These are phyloP conservation scores for Aspidiotus rigidus DNA, from an alignment of 2,888 invertebrate species.

Conservation along the genomic window DNA sequence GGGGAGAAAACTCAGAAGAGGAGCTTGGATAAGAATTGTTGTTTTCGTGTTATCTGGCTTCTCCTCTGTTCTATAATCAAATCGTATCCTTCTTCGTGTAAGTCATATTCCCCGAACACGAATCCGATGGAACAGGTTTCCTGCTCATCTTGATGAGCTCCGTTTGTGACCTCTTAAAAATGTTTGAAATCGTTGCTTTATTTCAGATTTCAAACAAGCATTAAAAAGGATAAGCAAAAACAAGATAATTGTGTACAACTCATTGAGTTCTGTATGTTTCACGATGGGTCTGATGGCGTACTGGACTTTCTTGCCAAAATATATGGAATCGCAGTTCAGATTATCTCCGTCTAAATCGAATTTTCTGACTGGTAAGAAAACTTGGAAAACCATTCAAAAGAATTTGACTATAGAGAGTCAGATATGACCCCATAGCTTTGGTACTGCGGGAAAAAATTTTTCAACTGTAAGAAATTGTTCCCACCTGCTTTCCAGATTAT, in stretches of 20 bases:
- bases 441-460: no score
- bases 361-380: slow-evolving; percentile 45
- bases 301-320: slow-evolving; percentile 49
- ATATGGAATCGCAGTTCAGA: slow-evolving; percentile 49
- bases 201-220: slow-evolving; percentile 40
- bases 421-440: no score
- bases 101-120: neutral
- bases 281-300: slow-evolving; percentile 45
- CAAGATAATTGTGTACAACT: slow-evolving; percentile 45
- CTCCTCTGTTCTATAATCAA: no score
- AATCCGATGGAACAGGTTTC: neutral
- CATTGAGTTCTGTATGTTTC: slow-evolving; percentile 45
- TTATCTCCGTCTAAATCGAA: slow-evolving; percentile 46
- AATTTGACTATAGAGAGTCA: no score
- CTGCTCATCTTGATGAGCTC: no score
- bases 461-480: no score
- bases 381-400: neutral
- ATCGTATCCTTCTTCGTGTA: neutral
- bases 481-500: no score
- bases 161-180: neutral
- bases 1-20: no score
- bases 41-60: no score
- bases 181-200: slow-evolving; percentile 7
- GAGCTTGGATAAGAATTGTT: no score
- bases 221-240: slow-evolving; percentile 43